Evolutionary conservation across 2,888 invertebrate species (phyloP), one percentile per base, ranked within the genome.

Genomic region (Ligdia adustata): DNA sequence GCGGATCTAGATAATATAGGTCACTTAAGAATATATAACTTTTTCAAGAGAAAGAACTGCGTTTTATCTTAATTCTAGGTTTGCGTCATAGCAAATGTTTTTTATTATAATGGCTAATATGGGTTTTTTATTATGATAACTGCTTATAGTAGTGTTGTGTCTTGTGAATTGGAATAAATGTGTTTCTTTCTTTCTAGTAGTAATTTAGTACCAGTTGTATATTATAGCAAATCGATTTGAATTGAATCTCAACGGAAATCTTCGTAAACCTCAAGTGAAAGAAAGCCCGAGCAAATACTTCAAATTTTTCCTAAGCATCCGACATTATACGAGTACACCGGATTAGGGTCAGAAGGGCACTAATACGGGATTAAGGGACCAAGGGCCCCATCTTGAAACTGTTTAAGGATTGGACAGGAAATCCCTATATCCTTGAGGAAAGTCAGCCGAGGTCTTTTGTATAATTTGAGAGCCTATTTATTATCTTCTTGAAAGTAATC

Each of bases 291-390:
- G 40, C 9, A 31, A 24, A 31, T 26, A 35, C 28, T 43, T 11
- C n/a, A n/a, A 4, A 18, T 28, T 24, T 27, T 33, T 12, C 15
- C 28, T 28, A 28, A 34, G 29, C 5, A 31, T 5, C 35, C 24
- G 15, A 12, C 24, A 26, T 38, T 27, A 45, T 33, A 32, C 22
- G 11, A 14, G 16, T n/a, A 6, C n/a, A 4, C 7, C 9, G 29
- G 40, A 46, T 46, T 40, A 4, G 9, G 46, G 46, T 40, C 46
- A 40, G 15, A n/a, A 15, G 28, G 39, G n/a, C 40, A 15, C 11
- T 40, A 28, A 18, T 22, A 12, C 28, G 9, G 46, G 46, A 46
- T 46, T 46, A 39, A 12, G 11, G 11, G 32, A 32, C 43, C 13
- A 7, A 9, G 26, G 24, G 24, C 2, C 32, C 22, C 12, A 9